Conservation (phyloP, 1,140 invertebrate genomes). For the Semibalanus balanoides region DNA sequence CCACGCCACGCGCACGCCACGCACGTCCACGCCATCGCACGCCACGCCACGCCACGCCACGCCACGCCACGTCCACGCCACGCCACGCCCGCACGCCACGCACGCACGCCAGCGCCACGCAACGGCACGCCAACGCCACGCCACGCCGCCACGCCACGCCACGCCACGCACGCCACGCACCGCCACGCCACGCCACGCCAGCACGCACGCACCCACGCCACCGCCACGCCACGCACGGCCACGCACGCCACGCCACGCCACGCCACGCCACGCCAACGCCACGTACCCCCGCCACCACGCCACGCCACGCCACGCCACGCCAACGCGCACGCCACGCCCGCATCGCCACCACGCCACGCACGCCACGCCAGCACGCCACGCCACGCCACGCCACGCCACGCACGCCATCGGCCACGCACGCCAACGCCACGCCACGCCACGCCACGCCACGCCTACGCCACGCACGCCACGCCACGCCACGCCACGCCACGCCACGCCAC, state of each 20-base stretch:
- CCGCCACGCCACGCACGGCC: too few species aligned
- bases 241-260: constrained; percentile 10
- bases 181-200: too few species aligned
- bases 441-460: constrained; percentile 7
- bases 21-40: too few species aligned
- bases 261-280: constrained; percentile 9
- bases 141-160: too few species aligned
- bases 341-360: constrained; percentile 7
- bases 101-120: too few species aligned
- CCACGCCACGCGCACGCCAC: too few species aligned
- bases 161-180: constrained; percentile 4
- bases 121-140: too few species aligned
- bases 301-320: constrained; percentile 11
- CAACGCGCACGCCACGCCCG: constrained; percentile 11
- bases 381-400: constrained; percentile 14
- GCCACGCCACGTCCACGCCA: too few species aligned
- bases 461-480: constrained; percentile 7
- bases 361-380: constrained; percentile 11
- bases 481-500: constrained; percentile 5
- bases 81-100: too few species aligned
- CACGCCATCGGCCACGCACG: constrained; percentile 11
- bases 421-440: constrained; percentile 3
- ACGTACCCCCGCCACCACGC: too few species aligned
- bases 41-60: too few species aligned
- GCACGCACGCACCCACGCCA: constrained; percentile 8